Evolutionary conservation across 2,113 vertebrate species (phyloP).

Genomic region (Mobula birostris): DNA sequence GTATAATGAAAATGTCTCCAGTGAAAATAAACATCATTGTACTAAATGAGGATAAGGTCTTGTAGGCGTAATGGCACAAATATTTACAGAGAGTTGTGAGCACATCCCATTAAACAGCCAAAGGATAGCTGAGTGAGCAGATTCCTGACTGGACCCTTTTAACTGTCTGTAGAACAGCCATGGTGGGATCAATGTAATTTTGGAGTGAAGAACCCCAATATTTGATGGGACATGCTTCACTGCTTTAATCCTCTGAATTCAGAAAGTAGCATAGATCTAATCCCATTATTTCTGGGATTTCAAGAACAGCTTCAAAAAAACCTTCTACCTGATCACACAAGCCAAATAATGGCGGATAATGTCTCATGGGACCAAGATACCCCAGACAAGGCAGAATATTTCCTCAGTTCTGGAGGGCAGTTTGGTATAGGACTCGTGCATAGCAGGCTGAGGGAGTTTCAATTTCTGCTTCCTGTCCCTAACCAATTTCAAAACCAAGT

Average conservation of each 20-base stretch:
- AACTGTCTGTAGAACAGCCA: no score
- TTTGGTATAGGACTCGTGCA: background rate
- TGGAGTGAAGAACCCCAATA: background rate
- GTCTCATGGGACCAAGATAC: background rate
- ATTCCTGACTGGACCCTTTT: no score
- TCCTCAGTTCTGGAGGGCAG: background rate
- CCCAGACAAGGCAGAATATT: background rate
- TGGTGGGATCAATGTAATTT: background rate
- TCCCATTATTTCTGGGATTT: background rate
- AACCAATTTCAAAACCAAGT: no score
- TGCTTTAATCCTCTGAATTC: no score
- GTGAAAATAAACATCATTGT: no score
- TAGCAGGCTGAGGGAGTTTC: background rate
- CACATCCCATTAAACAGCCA: no score
- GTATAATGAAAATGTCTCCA: no score
- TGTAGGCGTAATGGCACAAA: no score
- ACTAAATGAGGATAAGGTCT: no score
- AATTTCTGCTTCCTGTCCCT: no score
- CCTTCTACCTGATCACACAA: background rate
- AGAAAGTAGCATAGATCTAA: background rate
- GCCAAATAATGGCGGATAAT: background rate
- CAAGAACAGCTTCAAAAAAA: background rate
- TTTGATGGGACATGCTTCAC: background rate
- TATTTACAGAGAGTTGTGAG: no score
- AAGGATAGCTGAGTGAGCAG: no score